Conservation (phyloP, 2,113 vertebrate genomes). For the Scatophagus argus region DNA sequence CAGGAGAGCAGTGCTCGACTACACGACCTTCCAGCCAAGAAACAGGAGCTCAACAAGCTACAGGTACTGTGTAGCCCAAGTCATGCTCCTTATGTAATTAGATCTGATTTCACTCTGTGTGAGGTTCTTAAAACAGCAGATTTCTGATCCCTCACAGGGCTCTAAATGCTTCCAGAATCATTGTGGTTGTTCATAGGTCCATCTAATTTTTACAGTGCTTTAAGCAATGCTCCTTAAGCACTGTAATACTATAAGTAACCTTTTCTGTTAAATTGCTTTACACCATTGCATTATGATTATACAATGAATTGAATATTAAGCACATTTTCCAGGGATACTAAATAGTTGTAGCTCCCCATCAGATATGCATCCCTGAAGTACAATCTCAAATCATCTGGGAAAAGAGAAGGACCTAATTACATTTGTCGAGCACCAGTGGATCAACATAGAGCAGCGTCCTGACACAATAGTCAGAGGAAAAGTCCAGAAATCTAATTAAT, state of each 20-base stretch:
- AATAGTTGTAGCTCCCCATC: constrained; percentile 67
- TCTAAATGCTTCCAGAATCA: not conserved
- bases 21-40: constrained; percentile 93
- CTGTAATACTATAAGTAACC: constrained; percentile 17
- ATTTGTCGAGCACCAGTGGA: constrained; percentile 74
- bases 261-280: constrained; percentile 41
- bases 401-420: constrained; percentile 75
- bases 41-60: constrained; percentile 92
- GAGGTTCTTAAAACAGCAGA: not conserved
- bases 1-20: constrained; percentile 91
- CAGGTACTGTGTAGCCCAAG: constrained; percentile 85
- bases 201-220: constrained; percentile 29
- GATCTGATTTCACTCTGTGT: not conserved
- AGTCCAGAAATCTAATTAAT: constrained; percentile 83
- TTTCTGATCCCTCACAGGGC: not conserved
- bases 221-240: constrained; percentile 12
- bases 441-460: constrained; percentile 77
- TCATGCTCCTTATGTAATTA: not conserved
- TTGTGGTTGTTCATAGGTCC: constrained; percentile 5
- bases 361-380: constrained; percentile 73
- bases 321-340: constrained; percentile 56
- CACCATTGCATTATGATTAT: constrained; percentile 34
- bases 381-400: constrained; percentile 73
- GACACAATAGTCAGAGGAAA: constrained; percentile 78
- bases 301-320: constrained; percentile 62